Evolutionary conservation across 2,113 vertebrate species (phyloP).

Genomic region (Ictidomys tridecemlineatus): DNA sequence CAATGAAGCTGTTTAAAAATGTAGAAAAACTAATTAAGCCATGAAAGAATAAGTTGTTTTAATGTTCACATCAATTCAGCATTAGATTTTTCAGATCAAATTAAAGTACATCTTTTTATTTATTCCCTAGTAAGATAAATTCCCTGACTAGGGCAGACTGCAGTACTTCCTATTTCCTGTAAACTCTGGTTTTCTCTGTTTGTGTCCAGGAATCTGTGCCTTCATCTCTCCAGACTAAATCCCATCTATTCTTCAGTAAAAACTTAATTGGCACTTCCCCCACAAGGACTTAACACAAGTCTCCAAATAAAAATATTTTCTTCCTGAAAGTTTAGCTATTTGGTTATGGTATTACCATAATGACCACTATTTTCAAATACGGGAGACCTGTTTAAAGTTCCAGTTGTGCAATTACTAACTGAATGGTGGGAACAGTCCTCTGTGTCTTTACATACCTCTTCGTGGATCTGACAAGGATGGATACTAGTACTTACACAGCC

Average conservation of each 20-base stretch:
- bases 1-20: neutral
- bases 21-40: neutral
- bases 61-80: neutral
- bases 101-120: neutral
- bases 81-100: neutral
- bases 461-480: neutral
- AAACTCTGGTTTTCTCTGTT: too few species aligned
- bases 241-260: neutral
- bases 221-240: neutral
- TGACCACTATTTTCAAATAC: neutral
- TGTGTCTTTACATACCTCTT: neutral
- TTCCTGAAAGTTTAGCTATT: neutral
- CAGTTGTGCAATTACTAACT: neutral
- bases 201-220: neutral
- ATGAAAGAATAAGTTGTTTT: neutral
- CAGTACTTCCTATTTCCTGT: neutral
- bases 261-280: neutral
- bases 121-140: neutral
- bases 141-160: neutral
- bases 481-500: neutral
- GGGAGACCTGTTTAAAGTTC: neutral
- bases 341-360: neutral
- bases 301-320: neutral
- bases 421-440: neutral
- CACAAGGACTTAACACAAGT: neutral